Percentiles rank a stretch among this genome's conserved stretches.
Conservation (phyloP, 2,888 invertebrate genomes). For the Artemia sp. region DNA sequence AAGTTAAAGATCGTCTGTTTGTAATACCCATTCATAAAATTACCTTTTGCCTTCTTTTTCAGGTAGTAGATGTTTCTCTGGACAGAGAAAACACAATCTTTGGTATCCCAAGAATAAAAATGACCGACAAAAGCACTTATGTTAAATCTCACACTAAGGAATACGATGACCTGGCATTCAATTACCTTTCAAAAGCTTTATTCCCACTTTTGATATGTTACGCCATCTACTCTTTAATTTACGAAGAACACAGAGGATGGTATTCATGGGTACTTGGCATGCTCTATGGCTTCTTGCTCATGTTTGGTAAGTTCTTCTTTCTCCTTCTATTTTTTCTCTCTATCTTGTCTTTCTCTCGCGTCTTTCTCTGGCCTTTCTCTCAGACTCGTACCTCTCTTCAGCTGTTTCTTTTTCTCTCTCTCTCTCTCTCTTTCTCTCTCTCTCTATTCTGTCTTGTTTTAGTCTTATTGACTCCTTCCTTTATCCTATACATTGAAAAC, state of each 20-base stretch:
- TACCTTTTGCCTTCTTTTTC: conserved; percentile 22
- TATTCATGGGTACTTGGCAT: conserved; percentile 92
- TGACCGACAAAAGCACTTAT: conserved; percentile 91
- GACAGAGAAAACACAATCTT: conserved; percentile 54
- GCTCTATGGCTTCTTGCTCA: conserved; percentile 91
- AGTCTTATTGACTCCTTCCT: no score
- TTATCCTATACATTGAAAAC: no score
- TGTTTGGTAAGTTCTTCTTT: conserved; percentile 44
- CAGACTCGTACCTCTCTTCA: no score
- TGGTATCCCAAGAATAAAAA: conserved; percentile 57
- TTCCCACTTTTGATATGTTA: conserved; percentile 88
- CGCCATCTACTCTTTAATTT: conserved; percentile 80
- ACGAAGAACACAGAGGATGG: conserved; percentile 97
- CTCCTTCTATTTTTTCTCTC: no score
- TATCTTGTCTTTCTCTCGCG: no score
- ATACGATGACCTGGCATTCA: conserved; percentile 89
- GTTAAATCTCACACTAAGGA: conserved; percentile 78
- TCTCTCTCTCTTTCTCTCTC: no score
- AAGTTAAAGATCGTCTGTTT: no score
- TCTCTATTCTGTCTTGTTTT: no score
- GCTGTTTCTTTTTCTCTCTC: no score
- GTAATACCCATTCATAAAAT: no score
- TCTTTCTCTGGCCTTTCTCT: no score
- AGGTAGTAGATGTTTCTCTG: conserved; percentile 61
- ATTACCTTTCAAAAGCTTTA: conserved; percentile 85